These are phyloP conservation scores for Rosalia funebris DNA, from an alignment of 2,888 invertebrate species.

Conservation along the genomic window DNA sequence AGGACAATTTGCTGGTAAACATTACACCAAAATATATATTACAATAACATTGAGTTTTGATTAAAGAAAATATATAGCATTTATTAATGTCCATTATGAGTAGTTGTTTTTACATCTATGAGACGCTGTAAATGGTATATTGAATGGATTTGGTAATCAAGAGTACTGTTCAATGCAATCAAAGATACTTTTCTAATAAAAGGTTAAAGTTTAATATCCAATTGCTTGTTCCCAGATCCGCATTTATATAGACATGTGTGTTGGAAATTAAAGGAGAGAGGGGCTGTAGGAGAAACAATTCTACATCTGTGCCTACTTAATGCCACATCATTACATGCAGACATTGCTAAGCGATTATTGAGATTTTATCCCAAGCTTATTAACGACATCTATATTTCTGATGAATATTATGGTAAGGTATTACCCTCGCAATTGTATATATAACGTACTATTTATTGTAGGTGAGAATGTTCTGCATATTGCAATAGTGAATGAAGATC, in stretches of 20 bases:
- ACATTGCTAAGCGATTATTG: slow-evolving; percentile 90
- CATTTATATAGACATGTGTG: slow-evolving; percentile 84
- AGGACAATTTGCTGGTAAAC: too few species aligned
- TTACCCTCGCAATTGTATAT: neutral
- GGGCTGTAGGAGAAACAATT: slow-evolving; percentile 95
- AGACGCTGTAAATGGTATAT: too few species aligned
- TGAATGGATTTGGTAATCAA: too few species aligned
- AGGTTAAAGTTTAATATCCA: neutral
- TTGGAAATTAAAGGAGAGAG: slow-evolving; percentile 91
- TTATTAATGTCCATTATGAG: too few species aligned
- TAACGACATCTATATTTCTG: slow-evolving; percentile 94
- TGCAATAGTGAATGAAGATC: slow-evolving; percentile 98
- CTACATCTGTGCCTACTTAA: slow-evolving; percentile 93
- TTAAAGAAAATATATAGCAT: too few species aligned
- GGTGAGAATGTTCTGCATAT: slow-evolving; percentile 96
- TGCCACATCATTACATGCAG: slow-evolving; percentile 90
- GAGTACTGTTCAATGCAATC: too few species aligned
- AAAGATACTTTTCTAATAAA: neutral
- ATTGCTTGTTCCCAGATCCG: slow-evolving; percentile 68
- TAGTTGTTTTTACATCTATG: too few species aligned
- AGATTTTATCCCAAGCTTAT: slow-evolving; percentile 94
- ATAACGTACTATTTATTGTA: slow-evolving; percentile 51
- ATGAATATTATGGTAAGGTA: slow-evolving; percentile 91
- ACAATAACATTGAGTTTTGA: too few species aligned
- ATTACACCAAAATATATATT: too few species aligned